Base-by-base conservation (phyloP, 2,888 invertebrate genomes). In the Dinocampus coccinellae region DNA sequence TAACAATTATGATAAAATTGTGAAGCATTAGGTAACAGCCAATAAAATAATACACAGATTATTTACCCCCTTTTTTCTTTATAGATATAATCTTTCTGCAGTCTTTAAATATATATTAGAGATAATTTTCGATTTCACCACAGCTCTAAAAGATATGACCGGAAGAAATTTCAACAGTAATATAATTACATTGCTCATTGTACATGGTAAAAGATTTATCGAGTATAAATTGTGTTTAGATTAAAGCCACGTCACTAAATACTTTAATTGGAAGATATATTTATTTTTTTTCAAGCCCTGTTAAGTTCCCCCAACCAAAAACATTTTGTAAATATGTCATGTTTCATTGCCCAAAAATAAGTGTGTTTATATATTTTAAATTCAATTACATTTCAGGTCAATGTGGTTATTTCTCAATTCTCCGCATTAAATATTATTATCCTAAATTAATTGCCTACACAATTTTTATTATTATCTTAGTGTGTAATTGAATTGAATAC, bases 401-500 rank as follows among this genome's bases (percentile, higher is more conserved):
- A 73, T 47, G 26, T 55, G 70, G 16, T 53, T 64, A 70, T 53
- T 26, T 34, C 22, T n/a, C 20, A 42, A 53, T 53, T 4, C 47
- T 16, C 16, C 47, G 16, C 47, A 47, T 47, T 47, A 7, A 26
- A 34, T 13, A 52, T 16, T 13, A 34, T 55, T 55, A 22, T 34
- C 10, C n/a, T 20, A 26, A 52, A 22, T 61, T 16, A 20, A 34
- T n/a, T 20, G 55, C n/a, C 42, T 64, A 53, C 7, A 24, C 11
- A 1, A 58, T 34, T 62, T 39, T 47, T 7, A 2, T 47, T 36
- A 42, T 34, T 33, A 69, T 72, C 55, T 72, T 72, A 75, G 73
- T 75, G 70, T 70, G 74, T 73, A 69, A 52, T 72, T 73, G 65
- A 63, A 34, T 39, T 72, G 67, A 77, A 77, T 77, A 77, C 76